phyloP scores from a whole-genome alignment of 1,140 invertebrate genomes.

The Hycleus phaleratus region DNA sequence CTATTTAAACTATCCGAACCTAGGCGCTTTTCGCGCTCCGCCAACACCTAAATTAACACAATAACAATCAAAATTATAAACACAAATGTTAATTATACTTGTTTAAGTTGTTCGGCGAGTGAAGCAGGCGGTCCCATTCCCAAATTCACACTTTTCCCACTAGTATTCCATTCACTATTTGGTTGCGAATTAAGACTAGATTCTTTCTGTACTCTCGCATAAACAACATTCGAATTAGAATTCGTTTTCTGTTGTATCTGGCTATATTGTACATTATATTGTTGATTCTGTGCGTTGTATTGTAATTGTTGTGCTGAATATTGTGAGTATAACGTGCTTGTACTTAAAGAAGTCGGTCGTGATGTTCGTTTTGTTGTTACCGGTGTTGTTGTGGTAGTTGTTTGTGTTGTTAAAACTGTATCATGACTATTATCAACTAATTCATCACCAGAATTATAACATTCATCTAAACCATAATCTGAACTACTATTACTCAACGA shows the following conservation, averaged over 20 bases:
- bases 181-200: slow-evolving; percentile 22
- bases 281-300: slow-evolving; percentile 25
- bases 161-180: slow-evolving; percentile 33
- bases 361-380: neutral
- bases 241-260: slow-evolving; percentile 21
- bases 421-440: slow-evolving; percentile 43
- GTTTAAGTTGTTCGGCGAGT: slow-evolving; percentile 74
- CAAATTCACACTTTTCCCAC: slow-evolving; percentile 21
- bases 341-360: neutral
- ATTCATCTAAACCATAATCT: slow-evolving; percentile 62
- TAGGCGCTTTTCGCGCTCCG: slow-evolving; percentile 38
- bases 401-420: slow-evolving; percentile 14
- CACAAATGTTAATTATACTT: slow-evolving; percentile 44
- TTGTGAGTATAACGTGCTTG: slow-evolving; percentile 21
- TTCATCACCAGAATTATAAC: slow-evolving; percentile 61
- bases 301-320: slow-evolving; percentile 23
- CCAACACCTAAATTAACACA: slow-evolving; percentile 31
- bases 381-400: slow-evolving; percentile 12
- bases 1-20: slow-evolving; percentile 53
- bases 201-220: slow-evolving; percentile 38
- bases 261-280: slow-evolving; percentile 30
- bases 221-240: slow-evolving; percentile 28
- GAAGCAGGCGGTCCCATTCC: slow-evolving; percentile 57
- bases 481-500: slow-evolving; percentile 45
- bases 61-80: neutral